Percentiles rank a stretch among this genome's conserved stretches.
These are phyloP conservation scores for Prionailurus viverrinus DNA, from an alignment of 2,113 vertebrate species.

Conservation along the genomic window DNA sequence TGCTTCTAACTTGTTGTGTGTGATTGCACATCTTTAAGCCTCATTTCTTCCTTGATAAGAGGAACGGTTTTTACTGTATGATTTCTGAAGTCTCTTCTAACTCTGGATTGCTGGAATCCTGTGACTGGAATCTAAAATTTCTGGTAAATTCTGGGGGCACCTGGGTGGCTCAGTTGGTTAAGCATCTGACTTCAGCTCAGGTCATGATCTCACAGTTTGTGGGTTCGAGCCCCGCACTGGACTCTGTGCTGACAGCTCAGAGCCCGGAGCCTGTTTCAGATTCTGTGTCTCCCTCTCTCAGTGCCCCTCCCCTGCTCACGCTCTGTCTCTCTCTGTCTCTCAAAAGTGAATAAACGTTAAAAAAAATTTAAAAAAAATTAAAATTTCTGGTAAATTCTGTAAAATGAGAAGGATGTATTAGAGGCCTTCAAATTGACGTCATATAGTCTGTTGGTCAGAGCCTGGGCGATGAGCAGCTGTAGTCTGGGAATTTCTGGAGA, in stretches of 20 bases:
- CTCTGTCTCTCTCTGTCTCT: too few species aligned
- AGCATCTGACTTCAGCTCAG: too few species aligned
- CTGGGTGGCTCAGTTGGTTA: too few species aligned
- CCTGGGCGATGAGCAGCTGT: background rate
- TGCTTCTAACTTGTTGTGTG: background rate
- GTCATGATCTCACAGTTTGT: too few species aligned
- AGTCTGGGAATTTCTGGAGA: conserved; percentile 50
- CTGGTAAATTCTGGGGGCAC: conserved; percentile 9
- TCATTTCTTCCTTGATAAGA: background rate
- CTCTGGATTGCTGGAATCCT: background rate
- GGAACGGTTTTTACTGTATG: background rate
- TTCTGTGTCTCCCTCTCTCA: too few species aligned
- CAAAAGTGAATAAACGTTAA: too few species aligned
- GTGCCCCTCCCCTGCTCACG: too few species aligned
- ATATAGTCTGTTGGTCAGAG: background rate
- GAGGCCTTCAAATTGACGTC: background rate
- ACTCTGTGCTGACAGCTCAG: too few species aligned
- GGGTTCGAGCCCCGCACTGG: too few species aligned
- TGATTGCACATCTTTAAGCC: background rate
- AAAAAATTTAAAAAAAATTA: background rate
- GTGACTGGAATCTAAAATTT: conserved; percentile 38
- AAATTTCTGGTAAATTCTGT: conserved; percentile 53
- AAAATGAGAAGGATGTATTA: background rate
- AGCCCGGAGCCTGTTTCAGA: too few species aligned
- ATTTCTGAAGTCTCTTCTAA: conserved; percentile 48